phyloP scores from a whole-genome alignment of 1,140 invertebrate genomes.

The Bombus confusus region DNA sequence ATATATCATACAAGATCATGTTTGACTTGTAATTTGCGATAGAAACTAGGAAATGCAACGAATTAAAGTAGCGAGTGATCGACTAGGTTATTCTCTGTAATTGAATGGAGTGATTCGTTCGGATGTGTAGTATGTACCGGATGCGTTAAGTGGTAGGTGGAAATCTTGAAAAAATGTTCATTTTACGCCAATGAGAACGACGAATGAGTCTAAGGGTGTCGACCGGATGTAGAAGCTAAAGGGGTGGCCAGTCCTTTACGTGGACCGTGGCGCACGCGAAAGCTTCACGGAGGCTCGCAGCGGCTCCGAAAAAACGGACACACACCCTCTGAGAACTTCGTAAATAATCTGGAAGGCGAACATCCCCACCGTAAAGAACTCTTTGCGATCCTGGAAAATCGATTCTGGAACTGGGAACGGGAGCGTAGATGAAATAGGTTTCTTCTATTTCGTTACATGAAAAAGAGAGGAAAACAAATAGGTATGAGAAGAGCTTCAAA shows the following conservation, averaged over 20 bases:
- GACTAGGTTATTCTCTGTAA: neutral
- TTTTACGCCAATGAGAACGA: conserved; percentile 66
- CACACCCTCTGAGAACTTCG: conserved; percentile 59
- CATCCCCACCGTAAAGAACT: conserved; percentile 34
- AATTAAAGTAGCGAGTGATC: neutral
- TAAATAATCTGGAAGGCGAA: conserved; percentile 70
- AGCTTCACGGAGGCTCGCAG: conserved; percentile 47
- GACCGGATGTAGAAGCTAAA: conserved; percentile 67
- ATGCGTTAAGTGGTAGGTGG: too few relatives aligned
- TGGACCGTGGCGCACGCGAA: conserved; percentile 56
- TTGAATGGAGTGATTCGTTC: neutral
- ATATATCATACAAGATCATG: neutral
- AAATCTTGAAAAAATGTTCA: neutral
- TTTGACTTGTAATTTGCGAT: neutral
- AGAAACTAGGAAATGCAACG: neutral
- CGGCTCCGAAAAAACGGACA: conserved; percentile 56
- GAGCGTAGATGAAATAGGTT: conserved; percentile 25
- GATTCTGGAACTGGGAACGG: conserved; percentile 47
- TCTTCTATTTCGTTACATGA: conserved; percentile 12
- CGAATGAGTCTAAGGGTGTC: conserved; percentile 65
- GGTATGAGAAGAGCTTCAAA: too few relatives aligned
- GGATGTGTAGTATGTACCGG: too few relatives aligned
- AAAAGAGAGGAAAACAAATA: neutral
- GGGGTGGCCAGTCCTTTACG: conserved; percentile 53
- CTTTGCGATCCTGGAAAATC: conserved; percentile 58